Evolutionary conservation across 2,888 invertebrate species (phyloP), one percentile per base, ranked within the genome.

Genomic region (Pammene aurita): DNA sequence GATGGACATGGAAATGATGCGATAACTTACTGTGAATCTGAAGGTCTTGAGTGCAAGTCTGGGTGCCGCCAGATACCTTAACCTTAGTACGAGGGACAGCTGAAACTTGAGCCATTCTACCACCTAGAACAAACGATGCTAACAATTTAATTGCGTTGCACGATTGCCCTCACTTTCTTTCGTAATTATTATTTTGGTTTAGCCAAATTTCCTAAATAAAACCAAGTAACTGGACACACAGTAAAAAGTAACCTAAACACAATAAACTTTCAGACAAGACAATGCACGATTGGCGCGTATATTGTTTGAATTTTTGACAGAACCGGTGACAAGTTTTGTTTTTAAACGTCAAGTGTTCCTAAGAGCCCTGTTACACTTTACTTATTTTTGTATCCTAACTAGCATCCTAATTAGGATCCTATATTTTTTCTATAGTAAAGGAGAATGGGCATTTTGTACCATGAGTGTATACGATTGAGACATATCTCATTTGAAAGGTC

Each of bases 31-130:
- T 95, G 82, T 94, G 93, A 76, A 94, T 95, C 85, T 95, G 95
- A 46, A 96, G 90, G 80, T 96, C 96, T 77, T 95, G 95, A 44
- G 95, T 96, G 78, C 96, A 96, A 7, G 97, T 97, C 86, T 98
- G 97, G 0, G 97, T 97, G 38, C 97, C 97, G 13, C 97, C 97
- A 7, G 97, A 97, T 35, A 97, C 96, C 92, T 97, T 97, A 42
- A 97, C 96, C 90, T 97, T 97, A 0, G 96, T 96, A 78, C 97
- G 93, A 9, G 97, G 97, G 52, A 97, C 97, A 4, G 96, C 96
- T 63, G 97, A 96, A 42, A 97, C 96, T 89, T 97, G 96, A 54
- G 96, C 96, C 9, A 97, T 96, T 81, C 94, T 89, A 26, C 94
- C 94, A 74, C 90, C 93, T 87, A 75, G 34, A 79, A 78, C 69